Evolutionary conservation across 2,888 invertebrate genomes (phyloP).

Genomic region (Chalcis sispes): DNA sequence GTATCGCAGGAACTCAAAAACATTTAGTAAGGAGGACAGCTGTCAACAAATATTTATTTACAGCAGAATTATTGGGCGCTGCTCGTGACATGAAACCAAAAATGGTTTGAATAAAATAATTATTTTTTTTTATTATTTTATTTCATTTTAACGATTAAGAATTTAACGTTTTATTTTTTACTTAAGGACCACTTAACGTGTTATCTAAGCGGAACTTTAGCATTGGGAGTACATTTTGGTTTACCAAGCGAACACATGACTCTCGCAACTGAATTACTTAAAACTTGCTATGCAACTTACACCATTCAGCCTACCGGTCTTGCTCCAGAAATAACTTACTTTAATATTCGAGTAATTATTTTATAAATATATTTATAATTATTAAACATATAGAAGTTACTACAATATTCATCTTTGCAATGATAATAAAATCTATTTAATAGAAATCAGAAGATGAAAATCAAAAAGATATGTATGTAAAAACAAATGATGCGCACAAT

Average conservation of each 20-base stretch:
- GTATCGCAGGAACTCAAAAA: constrained; percentile 89
- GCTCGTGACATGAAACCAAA: constrained; percentile 92
- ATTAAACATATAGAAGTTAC: neutral
- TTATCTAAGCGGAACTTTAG: constrained; percentile 95
- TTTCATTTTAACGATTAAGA: constrained; percentile 23
- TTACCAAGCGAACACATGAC: constrained; percentile 90
- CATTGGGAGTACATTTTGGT: constrained; percentile 91
- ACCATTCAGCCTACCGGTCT: constrained; percentile 94
- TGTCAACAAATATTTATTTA: constrained; percentile 88
- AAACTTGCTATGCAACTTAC: constrained; percentile 97
- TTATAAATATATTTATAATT: neutral
- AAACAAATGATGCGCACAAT: constrained; percentile 95
- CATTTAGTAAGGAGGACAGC: constrained; percentile 86
- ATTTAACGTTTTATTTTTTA: constrained; percentile 8
- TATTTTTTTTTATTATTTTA: constrained; percentile 1
- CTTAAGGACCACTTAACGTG: constrained; percentile 94
- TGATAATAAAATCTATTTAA: constrained; percentile 23
- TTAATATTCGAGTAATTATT: constrained; percentile 86
- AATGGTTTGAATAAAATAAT: constrained; percentile 80
- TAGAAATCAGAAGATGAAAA: constrained; percentile 79
- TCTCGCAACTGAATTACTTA: constrained; percentile 90
- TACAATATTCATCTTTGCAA: neutral
- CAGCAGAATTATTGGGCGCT: constrained; percentile 93
- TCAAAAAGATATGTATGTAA: constrained; percentile 89
- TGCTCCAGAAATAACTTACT: constrained; percentile 98